Conservation (phyloP, 2,113 vertebrate species). For the Boulengerochromis microlepis region DNA sequence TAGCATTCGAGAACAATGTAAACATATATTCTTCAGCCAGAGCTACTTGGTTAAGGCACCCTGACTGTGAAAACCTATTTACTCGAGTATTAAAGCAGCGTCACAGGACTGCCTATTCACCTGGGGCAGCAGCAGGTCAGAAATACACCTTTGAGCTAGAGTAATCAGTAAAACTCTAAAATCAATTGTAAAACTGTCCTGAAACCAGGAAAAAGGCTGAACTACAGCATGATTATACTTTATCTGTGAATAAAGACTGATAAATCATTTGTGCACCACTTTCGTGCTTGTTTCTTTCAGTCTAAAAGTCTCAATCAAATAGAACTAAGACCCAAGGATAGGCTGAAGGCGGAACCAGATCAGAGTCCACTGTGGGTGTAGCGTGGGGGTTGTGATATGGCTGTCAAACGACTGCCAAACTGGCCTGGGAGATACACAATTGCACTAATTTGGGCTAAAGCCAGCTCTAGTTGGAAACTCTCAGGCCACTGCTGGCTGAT, state of each 20-base stretch:
- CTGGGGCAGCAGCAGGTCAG: neutral
- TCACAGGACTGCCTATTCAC: neutral
- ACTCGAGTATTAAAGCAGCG: neutral
- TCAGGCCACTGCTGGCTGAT: neutral
- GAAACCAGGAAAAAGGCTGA: neutral
- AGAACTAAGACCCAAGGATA: neutral
- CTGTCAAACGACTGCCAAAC: neutral
- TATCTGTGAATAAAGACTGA: too few relatives aligned
- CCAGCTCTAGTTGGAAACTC: neutral
- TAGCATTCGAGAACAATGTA: neutral
- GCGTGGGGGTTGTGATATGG: neutral
- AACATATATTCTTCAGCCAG: neutral
- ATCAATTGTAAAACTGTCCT: neutral
- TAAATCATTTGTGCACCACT: neutral
- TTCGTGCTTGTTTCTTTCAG: neutral
- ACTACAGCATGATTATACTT: neutral
- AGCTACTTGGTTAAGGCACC: neutral
- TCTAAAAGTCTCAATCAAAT: neutral
- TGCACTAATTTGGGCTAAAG: neutral
- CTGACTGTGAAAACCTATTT: neutral
- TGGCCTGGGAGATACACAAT: neutral
- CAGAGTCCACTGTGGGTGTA: neutral
- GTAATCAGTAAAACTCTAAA: neutral
- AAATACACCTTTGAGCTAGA: accelerated
- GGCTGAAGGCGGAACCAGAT: neutral